Evolutionary conservation across 2,888 invertebrate genomes (phyloP).

Genomic region (Celastrina argiolus): DNA sequence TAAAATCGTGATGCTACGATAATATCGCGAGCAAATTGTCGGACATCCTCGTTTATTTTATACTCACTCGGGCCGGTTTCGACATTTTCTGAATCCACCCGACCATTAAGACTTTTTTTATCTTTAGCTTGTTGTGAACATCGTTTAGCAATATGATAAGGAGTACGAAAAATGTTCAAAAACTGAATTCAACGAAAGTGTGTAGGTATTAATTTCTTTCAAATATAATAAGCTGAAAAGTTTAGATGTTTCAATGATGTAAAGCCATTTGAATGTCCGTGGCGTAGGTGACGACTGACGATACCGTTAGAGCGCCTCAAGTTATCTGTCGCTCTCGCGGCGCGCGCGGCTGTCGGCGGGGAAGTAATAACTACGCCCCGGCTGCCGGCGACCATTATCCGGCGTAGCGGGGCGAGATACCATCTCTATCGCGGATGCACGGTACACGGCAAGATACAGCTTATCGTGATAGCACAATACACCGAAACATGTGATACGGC

Average conservation of each 20-base stretch:
- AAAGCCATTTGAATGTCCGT: neutral
- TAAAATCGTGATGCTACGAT: neutral
- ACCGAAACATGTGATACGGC: neutral
- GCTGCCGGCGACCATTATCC: slow-evolving; percentile 73
- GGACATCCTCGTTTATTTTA: neutral
- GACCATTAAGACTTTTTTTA: neutral
- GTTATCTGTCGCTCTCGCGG: slow-evolving; percentile 72
- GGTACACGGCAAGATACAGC: slow-evolving; percentile 41
- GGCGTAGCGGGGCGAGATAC: slow-evolving; percentile 70
- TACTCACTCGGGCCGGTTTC: neutral
- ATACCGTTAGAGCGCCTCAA: slow-evolving; percentile 53
- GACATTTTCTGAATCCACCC: neutral
- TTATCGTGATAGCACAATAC: slow-evolving; percentile 48
- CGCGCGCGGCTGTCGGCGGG: slow-evolving; percentile 46
- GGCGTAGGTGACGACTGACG: slow-evolving; percentile 32
- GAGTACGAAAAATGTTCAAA: too few species aligned
- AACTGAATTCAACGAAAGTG: too few species aligned
- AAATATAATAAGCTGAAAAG: too few species aligned
- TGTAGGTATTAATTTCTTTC: too few species aligned
- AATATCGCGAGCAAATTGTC: neutral
- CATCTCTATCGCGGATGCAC: slow-evolving; percentile 49
- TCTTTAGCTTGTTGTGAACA: neutral
- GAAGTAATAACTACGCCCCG: slow-evolving; percentile 75
- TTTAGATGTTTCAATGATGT: neutral
- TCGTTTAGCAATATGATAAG: too few species aligned